A percentile compares a stretch with the other conserved stretches of the same genome.
phyloP scores from a whole-genome alignment of 2,113 vertebrate species.

The Emberiza fucata region DNA sequence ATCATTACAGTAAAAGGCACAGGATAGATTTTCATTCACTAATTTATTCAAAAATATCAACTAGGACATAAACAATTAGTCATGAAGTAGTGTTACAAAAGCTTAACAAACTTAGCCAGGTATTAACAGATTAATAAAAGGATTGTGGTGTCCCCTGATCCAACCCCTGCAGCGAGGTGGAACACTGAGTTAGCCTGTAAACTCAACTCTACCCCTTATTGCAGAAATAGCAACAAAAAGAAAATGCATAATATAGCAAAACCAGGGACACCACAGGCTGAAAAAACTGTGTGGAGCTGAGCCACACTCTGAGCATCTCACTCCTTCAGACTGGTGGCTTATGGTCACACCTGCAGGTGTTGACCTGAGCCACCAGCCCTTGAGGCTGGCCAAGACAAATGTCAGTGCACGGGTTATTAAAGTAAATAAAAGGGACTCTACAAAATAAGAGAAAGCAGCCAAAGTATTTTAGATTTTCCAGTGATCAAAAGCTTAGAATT shows the following conservation, averaged over 20 bases:
- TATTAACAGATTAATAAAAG: background rate
- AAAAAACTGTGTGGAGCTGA: background rate
- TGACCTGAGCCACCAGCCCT: background rate
- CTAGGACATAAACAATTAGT: background rate
- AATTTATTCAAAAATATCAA: background rate
- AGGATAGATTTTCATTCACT: background rate
- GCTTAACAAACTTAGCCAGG: background rate
- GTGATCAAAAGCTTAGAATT: background rate
- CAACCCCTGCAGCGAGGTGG: background rate
- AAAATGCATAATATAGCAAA: background rate
- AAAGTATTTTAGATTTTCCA: background rate
- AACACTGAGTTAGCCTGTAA: background rate
- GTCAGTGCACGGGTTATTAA: background rate
- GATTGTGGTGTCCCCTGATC: background rate
- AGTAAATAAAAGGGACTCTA: background rate
- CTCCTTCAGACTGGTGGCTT: background rate
- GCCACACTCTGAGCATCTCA: background rate
- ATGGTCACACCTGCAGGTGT: accelerated
- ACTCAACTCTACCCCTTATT: background rate
- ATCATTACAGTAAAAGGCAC: background rate
- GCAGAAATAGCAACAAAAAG: background rate
- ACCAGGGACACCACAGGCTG: background rate
- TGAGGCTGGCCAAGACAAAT: accelerated
- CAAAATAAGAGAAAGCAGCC: background rate
- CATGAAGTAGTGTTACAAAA: background rate